phyloP scores from a whole-genome alignment of 2,888 invertebrate species.

The Rotaria socialis region DNA sequence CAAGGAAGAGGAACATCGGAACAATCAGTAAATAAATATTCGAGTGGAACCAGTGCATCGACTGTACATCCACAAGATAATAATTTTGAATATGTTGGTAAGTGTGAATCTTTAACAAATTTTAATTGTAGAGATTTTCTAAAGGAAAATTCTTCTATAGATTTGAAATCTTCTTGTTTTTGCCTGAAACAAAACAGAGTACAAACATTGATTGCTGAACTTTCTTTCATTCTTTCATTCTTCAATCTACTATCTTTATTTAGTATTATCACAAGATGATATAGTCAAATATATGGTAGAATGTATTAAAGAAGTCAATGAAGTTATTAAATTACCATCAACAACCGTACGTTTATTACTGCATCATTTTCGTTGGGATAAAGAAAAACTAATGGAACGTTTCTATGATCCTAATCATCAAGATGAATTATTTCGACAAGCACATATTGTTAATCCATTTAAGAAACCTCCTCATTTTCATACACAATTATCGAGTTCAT shows the following conservation, averaged over 20 bases:
- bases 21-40: background rate
- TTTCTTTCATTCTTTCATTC: too few species aligned
- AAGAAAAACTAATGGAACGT: slow-evolving; percentile 92
- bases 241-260: slow-evolving; percentile 64
- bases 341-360: slow-evolving; percentile 73
- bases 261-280: slow-evolving; percentile 88
- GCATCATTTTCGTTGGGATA: slow-evolving; percentile 98
- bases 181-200: too few species aligned
- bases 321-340: slow-evolving; percentile 59
- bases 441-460: slow-evolving; percentile 87
- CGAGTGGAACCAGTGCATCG: background rate
- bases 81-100: slow-evolving; percentile 28
- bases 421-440: slow-evolving; percentile 86
- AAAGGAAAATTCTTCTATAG: too few species aligned
- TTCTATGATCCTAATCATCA: slow-evolving; percentile 74
- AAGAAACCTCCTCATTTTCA: slow-evolving; percentile 48
- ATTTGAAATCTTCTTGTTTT: too few species aligned
- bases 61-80: slow-evolving; percentile 7
- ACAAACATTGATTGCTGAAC: too few species aligned
- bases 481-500: background rate
- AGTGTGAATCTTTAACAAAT: background rate
- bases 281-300: slow-evolving; percentile 95
- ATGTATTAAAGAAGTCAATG: slow-evolving; percentile 89
- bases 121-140: too few species aligned
- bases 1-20: background rate